These are phyloP conservation scores for Myodes glareolus DNA, from an alignment of 2,113 vertebrate species.

Conservation along the genomic window DNA sequence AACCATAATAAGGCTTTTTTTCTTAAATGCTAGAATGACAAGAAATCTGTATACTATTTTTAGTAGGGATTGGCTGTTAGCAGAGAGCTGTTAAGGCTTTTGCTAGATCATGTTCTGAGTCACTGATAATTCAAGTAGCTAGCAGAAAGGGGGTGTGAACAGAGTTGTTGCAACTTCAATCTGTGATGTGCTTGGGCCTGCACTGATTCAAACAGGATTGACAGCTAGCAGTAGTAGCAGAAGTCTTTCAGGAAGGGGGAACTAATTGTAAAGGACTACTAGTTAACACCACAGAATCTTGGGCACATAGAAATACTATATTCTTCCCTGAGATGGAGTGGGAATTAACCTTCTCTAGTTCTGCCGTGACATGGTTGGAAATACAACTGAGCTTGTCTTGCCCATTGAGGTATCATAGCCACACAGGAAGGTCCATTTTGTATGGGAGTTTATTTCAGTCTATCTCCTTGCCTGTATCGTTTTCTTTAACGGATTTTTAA, in stretches of 20 bases:
- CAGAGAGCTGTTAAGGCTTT: slow-evolving; percentile 20
- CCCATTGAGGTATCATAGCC: slow-evolving; percentile 51
- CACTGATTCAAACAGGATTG: slow-evolving; percentile 66
- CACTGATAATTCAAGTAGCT: slow-evolving; percentile 78
- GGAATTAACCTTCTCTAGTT: slow-evolving; percentile 48
- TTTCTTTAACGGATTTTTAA: slow-evolving; percentile 79
- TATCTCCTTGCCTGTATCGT: slow-evolving; percentile 68
- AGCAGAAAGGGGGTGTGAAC: slow-evolving; percentile 62
- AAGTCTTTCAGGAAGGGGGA: slow-evolving; percentile 65
- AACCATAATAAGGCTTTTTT: not conserved
- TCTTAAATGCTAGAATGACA: not conserved
- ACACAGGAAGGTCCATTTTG: slow-evolving; percentile 54
- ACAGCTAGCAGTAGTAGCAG: slow-evolving; percentile 66
- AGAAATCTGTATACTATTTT: slow-evolving; percentile 43
- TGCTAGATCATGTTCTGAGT: slow-evolving; percentile 47
- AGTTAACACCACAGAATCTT: slow-evolving; percentile 54
- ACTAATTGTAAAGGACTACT: slow-evolving; percentile 44
- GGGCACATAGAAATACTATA: slow-evolving; percentile 31
- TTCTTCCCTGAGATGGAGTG: slow-evolving; percentile 30
- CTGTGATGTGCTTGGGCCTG: slow-evolving; percentile 69
- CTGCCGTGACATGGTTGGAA: slow-evolving; percentile 58
- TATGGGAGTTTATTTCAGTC: slow-evolving; percentile 75
- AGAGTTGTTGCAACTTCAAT: slow-evolving; percentile 68
- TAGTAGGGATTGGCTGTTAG: not conserved
- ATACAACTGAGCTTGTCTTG: slow-evolving; percentile 62